Evolutionary conservation across 2,113 vertebrate species (phyloP).

Genomic region (Indicator indicator): DNA sequence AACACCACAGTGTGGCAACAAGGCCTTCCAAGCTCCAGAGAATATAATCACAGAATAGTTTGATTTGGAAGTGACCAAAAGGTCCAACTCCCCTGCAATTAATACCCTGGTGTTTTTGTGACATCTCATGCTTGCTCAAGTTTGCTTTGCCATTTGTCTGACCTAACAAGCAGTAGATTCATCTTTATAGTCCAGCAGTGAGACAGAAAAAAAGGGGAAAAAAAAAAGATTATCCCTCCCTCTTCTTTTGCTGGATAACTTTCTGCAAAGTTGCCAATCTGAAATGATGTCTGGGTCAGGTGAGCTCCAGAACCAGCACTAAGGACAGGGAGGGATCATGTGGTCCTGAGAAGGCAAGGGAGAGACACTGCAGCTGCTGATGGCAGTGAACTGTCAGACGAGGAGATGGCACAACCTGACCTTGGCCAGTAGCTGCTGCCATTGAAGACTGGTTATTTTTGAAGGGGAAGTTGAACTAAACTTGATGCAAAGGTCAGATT

Average conservation of each 20-base stretch:
- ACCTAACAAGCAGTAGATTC: neutral
- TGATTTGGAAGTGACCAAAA: neutral
- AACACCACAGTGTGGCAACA: neutral
- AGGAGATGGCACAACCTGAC: neutral
- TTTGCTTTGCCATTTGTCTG: neutral
- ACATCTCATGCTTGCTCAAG: neutral
- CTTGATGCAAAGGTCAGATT: neutral
- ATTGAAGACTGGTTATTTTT: neutral
- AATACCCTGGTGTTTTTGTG: neutral
- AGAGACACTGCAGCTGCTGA: neutral
- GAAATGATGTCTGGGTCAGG: neutral
- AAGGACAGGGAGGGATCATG: neutral
- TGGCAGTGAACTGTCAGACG: neutral
- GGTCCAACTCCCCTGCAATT: neutral
- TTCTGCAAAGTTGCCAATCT: neutral
- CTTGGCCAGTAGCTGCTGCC: neutral
- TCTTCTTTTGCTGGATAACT: neutral
- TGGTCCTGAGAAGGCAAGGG: neutral
- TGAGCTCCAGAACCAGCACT: neutral
- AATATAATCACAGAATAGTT: neutral
- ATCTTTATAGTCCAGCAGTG: neutral
- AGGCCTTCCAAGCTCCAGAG: neutral
- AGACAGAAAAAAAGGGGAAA: neutral
- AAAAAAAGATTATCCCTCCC: neutral
- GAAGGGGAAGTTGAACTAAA: neutral